Conservation (phyloP, 2,797 vertebrate genomes). For the Zenarchopterus dispar region DNA sequence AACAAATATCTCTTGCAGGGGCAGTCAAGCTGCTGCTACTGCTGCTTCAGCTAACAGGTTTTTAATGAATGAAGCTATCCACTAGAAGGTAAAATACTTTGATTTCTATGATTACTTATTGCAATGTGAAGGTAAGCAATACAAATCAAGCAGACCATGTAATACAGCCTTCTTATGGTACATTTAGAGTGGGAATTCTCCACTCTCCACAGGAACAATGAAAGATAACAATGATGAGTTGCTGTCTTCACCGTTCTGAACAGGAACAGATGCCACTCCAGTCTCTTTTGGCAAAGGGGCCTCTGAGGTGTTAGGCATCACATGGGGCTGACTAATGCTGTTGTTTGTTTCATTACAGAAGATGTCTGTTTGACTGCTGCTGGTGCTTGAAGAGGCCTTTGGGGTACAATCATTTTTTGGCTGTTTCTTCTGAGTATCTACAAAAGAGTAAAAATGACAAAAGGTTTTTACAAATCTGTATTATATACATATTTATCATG, state of each 20-base stretch:
- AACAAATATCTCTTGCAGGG: conserved; percentile 64
- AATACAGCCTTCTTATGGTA: conserved; percentile 4
- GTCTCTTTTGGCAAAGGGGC: conserved; percentile 88
- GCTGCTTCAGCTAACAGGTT: conserved; percentile 15
- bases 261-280: conserved; percentile 85
- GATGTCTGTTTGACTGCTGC: conserved; percentile 90
- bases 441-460: conserved; percentile 1
- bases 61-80: conserved; percentile 2
- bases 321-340: conserved; percentile 90
- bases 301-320: conserved; percentile 84
- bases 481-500: no score
- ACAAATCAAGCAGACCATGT: conserved; percentile 7
- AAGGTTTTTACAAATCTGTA: no score
- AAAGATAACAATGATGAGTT: background rate
- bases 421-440: conserved; percentile 97
- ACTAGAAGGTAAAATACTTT: conserved; percentile 16
- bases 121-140: background rate
- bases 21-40: conserved; percentile 43
- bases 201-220: background rate
- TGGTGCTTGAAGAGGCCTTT: conserved; percentile 91
- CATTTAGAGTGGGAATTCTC: background rate
- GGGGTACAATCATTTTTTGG: conserved; percentile 91
- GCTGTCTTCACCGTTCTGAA: conserved; percentile 90
- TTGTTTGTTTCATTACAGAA: conserved; percentile 92
- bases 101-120: conserved; percentile 5